These are phyloP conservation scores for Aphyosemion australe DNA, from an alignment of 2,113 vertebrate genomes.

Conservation along the genomic window DNA sequence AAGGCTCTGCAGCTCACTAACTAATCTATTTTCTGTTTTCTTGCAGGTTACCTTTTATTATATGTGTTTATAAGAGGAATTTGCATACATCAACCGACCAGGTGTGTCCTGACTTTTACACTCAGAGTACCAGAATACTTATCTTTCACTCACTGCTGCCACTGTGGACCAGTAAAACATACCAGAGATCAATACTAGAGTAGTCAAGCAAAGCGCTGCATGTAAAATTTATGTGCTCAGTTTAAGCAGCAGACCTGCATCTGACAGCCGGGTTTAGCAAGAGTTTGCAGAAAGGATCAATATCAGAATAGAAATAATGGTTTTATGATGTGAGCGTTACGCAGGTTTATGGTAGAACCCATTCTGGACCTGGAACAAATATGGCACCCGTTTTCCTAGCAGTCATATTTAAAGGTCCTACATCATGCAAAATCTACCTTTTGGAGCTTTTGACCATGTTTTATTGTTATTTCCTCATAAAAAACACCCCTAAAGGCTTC, in stretches of 20 bases:
- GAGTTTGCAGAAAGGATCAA: conserved; percentile 12
- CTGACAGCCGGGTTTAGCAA: conserved; percentile 1
- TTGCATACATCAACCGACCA: neutral
- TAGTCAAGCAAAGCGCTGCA: neutral
- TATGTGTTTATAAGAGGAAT: neutral
- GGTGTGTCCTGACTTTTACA: neutral
- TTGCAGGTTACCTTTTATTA: conserved; percentile 15
- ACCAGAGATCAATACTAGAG: conserved; percentile 34
- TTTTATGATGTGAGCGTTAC: neutral
- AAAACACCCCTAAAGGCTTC: no score
- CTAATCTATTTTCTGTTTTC: conserved; percentile 14
- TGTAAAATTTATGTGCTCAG: conserved; percentile 2
- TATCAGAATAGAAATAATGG: conserved; percentile 5
- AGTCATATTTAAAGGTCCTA: no score
- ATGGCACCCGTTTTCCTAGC: no score
- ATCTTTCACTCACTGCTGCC: conserved; percentile 10
- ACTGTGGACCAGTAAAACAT: conserved; percentile 15
- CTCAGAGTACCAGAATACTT: neutral
- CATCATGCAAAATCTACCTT: no score
- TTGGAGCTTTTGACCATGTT: no score
- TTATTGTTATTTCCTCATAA: no score
- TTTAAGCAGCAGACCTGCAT: conserved; percentile 10
- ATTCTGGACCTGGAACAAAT: conserved; percentile 1
- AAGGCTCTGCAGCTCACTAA: no score
- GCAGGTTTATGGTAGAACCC: neutral